A percentile compares a stretch with the other conserved stretches of the same genome.
Evolutionary conservation across 2,888 invertebrate species (phyloP).

Genomic region (Drosophila formosana): DNA sequence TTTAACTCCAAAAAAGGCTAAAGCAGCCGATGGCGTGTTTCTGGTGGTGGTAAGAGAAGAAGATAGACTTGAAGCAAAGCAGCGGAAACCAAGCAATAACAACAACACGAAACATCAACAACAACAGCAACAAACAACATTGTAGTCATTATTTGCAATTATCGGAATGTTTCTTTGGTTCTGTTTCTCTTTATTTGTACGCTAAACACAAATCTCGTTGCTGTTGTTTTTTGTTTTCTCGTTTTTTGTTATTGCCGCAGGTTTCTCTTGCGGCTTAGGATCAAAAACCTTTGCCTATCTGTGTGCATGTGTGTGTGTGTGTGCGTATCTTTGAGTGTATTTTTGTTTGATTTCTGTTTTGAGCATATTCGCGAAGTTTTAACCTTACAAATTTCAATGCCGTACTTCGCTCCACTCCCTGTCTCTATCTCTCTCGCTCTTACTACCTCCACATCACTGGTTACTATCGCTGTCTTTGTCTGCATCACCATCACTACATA

Average conservation of each 20-base stretch:
- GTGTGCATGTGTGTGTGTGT: conserved; percentile 9
- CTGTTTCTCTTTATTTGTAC: conserved; percentile 62
- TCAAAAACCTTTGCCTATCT: conserved; percentile 75
- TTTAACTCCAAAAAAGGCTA: conserved; percentile 76
- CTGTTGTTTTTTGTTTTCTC: conserved; percentile 29
- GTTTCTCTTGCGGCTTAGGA: conserved; percentile 68
- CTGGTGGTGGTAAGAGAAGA: conserved; percentile 28
- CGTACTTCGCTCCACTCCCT: conserved; percentile 35
- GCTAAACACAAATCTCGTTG: conserved; percentile 54
- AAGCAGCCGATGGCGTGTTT: conserved; percentile 41
- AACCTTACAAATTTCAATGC: conserved; percentile 75
- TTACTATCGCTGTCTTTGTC: conserved; percentile 4
- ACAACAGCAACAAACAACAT: conserved; percentile 39
- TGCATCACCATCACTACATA: conserved; percentile 34
- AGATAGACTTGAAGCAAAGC: conserved; percentile 33
- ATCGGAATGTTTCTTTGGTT: conserved; percentile 74
- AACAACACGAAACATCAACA: conserved; percentile 26
- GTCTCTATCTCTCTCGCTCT: not conserved
- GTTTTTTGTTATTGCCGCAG: conserved; percentile 49
- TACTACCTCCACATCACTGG: not conserved
- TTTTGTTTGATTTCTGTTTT: conserved; percentile 62
- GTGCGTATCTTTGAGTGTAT: conserved; percentile 37
- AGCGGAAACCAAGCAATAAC: conserved; percentile 43
- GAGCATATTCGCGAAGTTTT: conserved; percentile 51
- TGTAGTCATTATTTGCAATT: conserved; percentile 79